Base-by-base conservation (phyloP, 1,140 invertebrate species). In the Dreissena polymorpha region DNA sequence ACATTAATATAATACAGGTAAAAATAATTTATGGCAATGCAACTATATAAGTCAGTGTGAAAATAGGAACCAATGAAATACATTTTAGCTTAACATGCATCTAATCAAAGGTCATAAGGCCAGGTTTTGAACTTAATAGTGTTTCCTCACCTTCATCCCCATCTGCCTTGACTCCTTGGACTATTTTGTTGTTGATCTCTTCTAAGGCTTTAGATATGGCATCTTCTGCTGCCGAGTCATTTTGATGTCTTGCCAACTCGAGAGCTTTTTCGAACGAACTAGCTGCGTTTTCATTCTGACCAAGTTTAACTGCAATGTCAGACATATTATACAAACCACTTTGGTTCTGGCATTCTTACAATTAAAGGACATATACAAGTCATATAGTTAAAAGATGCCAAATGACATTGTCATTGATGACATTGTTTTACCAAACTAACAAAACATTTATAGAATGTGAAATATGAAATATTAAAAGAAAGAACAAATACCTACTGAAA, bases 181-280 rank as follows among this genome's bases (percentile, higher is more conserved):
- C 88, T 53, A 88, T 86, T 75, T 85, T 84, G 72, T 81, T 72
- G 71, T 90, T 91, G 27, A 92, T 88, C 51, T 92, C 91, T 21
- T 92, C 90, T 53, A 91, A 65, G 8, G 91, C 91, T 81, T 88
- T 90, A 53, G 88, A 88, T 67, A 92, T 91, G 23, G 91, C 91
- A 49, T 74, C 63, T 69, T 91, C 87, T 39, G 91, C 91, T 67
- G 87, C 84, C 50, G 75, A 80, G 78, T 92, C 91, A 29, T 88
- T 85, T 81, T 90, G 90, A 69, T 86, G 74, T 53, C 89, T 85
- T 12, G 92, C 91, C 60, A 92, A 77, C 64, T 92, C 89, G 49
- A 88, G 74, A 18, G 91, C 85, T 76, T 86, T 78, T 67, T 91
- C 90, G 82, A 92, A 92, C 12, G 90, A 90, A 29, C 89, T 88